phyloP scores from a whole-genome alignment of 53 echinoderm and acorn worm species.

The Astropecten irregularis region DNA sequence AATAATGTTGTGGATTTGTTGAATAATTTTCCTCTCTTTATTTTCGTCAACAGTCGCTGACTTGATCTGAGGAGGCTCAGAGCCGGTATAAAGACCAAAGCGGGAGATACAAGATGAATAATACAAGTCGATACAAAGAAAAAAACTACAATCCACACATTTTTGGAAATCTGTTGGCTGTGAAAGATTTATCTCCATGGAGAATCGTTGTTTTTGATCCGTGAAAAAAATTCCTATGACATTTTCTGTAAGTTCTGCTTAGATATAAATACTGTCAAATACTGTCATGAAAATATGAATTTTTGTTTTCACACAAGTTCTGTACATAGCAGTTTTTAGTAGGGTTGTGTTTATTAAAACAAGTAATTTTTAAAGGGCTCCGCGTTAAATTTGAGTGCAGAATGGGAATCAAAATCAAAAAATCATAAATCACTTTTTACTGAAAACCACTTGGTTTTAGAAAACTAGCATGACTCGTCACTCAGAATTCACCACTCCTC shows the following conservation, averaged over 20 bases:
- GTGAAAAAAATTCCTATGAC: neutral
- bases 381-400: no score
- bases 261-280: neutral
- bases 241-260: neutral
- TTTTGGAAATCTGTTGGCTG: neutral
- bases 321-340: slow-evolving; percentile 43
- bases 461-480: no score
- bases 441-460: no score
- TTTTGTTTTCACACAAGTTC: neutral
- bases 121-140: neutral
- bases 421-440: no score
- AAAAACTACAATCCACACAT: neutral
- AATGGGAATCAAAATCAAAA: no score
- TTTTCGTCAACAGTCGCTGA: slow-evolving; percentile 34
- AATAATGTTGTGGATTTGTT: neutral
- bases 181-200: neutral
- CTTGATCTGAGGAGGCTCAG: slow-evolving; percentile 39
- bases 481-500: no score
- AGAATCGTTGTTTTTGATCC: neutral
- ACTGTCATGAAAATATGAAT: neutral
- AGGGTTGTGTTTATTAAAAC: no score
- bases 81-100: neutral
- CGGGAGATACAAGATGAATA: neutral
- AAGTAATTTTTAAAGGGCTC: no score
- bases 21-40: neutral